Percentiles rank a stretch among this genome's conserved stretches.
phyloP scores from a whole-genome alignment of 2,113 vertebrate genomes.

The Saguinus imperator region DNA sequence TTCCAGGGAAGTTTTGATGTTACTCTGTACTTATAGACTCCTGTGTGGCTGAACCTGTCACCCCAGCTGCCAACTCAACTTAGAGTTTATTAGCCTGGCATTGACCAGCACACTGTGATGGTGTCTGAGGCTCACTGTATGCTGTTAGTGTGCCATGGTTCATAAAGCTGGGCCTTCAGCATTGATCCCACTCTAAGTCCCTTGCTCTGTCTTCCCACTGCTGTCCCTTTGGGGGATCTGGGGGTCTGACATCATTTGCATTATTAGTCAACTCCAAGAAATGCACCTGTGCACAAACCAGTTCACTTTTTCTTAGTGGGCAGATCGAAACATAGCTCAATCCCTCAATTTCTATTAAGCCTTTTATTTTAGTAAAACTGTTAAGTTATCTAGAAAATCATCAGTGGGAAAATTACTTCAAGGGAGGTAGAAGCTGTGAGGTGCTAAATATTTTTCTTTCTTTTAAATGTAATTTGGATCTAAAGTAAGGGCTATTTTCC shows the following conservation, averaged over 20 bases:
- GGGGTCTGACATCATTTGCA: neutral
- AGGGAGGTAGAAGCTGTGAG: neutral
- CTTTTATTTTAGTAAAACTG: neutral
- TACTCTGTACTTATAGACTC: neutral
- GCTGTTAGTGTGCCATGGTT: neutral
- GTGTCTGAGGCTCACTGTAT: neutral
- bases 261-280: neutral
- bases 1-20: neutral
- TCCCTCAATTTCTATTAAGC: neutral
- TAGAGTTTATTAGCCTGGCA: neutral
- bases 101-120: neutral
- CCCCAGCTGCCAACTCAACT: neutral
- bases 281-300: neutral
- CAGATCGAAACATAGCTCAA: neutral
- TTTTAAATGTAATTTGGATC: neutral
- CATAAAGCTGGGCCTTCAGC: neutral
- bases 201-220: neutral
- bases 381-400: neutral
- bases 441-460: neutral
- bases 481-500: neutral
- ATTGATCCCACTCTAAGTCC: neutral
- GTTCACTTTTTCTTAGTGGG: neutral
- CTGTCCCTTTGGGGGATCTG: neutral
- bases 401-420: neutral
- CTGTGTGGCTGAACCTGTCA: neutral